Percentiles rank a stretch among this genome's conserved stretches.
phyloP scores from a whole-genome alignment of 2,888 invertebrate genomes.

The Mythimna loreyi region DNA sequence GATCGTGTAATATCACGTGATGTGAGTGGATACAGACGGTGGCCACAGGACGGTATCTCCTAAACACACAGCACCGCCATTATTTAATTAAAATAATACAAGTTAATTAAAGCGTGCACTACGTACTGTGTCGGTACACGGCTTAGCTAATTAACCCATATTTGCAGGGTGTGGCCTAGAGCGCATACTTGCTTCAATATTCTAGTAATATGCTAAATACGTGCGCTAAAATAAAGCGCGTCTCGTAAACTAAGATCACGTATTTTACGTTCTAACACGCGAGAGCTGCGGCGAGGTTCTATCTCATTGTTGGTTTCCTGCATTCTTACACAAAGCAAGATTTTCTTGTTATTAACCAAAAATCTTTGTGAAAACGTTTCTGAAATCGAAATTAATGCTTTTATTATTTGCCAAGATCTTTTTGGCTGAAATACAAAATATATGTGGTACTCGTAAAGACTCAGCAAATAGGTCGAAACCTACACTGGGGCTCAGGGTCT shows the following conservation, averaged over 20 bases:
- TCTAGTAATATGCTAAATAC: slow-evolving; percentile 36
- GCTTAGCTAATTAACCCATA: slow-evolving; percentile 59
- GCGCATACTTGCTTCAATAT: slow-evolving; percentile 42
- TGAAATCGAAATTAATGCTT: not conserved
- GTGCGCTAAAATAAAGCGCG: slow-evolving; percentile 31
- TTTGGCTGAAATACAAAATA: not conserved
- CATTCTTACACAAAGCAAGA: not conserved
- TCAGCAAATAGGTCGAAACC: no score
- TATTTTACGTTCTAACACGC: not conserved
- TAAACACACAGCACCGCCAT: slow-evolving; percentile 50
- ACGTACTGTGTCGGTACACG: slow-evolving; percentile 30
- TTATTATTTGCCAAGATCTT: not conserved
- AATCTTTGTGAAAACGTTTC: not conserved
- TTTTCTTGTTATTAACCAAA: not conserved
- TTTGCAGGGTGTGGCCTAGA: slow-evolving; percentile 33
- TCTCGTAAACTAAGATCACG: slow-evolving; percentile 22
- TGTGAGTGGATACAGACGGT: not conserved
- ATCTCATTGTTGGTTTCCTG: slow-evolving; percentile 11
- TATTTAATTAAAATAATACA: slow-evolving; percentile 59
- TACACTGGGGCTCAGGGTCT: no score
- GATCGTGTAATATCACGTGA: not conserved
- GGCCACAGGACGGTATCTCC: slow-evolving; percentile 44
- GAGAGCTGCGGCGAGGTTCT: not conserved
- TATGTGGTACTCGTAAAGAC: no score
- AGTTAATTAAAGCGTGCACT: slow-evolving; percentile 53